phyloP scores from a whole-genome alignment of 2,113 vertebrate species.

The Mus musculus region GRCm39 chr16:48947501-48948000 shows the following conservation, averaged over 20 bases:
- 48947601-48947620: background rate
- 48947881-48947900: background rate
- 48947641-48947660: background rate
- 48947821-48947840: background rate
- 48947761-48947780: background rate
- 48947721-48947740: background rate
- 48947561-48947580: background rate
- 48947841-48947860: background rate
- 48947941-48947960: background rate
- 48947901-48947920: background rate
- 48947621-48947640: background rate
- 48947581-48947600: background rate
- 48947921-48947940: background rate
- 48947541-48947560: background rate
- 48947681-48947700: background rate
- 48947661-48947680: background rate
- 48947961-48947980: background rate
- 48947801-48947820: background rate
- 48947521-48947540: background rate
- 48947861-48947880: fast-evolving
- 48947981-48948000: background rate
- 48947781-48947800: too few species aligned
- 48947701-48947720: background rate
- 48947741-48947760: background rate
- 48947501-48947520: background rate